These are phyloP conservation scores for Anolis apletophallus DNA, from an alignment of 2,797 vertebrate genomes.

Conservation along the genomic window DNA sequence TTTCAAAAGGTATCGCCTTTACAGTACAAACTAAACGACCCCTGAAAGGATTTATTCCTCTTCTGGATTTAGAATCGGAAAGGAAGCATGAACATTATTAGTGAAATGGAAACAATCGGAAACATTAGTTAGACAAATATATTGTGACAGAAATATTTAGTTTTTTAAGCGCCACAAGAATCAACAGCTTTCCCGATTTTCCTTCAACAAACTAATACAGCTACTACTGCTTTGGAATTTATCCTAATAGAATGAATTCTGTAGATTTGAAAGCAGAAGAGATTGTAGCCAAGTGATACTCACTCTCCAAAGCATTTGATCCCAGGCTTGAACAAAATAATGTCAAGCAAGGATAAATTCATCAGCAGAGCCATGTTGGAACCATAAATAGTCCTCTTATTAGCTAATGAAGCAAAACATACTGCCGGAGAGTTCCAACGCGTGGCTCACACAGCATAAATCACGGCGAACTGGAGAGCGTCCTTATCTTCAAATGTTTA, in stretches of 20 bases:
- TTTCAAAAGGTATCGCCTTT: slow-evolving; percentile 47
- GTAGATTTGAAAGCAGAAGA: slow-evolving; percentile 15
- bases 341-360: too few species aligned
- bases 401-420: too few species aligned
- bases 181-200: slow-evolving; percentile 5
- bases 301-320: neutral
- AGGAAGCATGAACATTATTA: slow-evolving; percentile 27
- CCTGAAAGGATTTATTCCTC: slow-evolving; percentile 15
- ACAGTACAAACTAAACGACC: slow-evolving; percentile 27
- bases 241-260: neutral
- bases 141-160: neutral
- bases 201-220: neutral
- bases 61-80: slow-evolving; percentile 30
- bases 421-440: too few species aligned
- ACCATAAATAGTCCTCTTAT: too few species aligned
- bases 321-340: neutral
- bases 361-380: too few species aligned
- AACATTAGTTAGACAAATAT: neutral
- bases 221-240: neutral
- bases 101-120: slow-evolving; percentile 12
- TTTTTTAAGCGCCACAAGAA: neutral
- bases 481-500: too few species aligned
- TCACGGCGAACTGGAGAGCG: too few species aligned
- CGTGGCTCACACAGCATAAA: too few species aligned
- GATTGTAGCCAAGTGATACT: neutral